phyloP scores from a whole-genome alignment of 1,140 invertebrate genomes.

The Chelonus insularis region DNA sequence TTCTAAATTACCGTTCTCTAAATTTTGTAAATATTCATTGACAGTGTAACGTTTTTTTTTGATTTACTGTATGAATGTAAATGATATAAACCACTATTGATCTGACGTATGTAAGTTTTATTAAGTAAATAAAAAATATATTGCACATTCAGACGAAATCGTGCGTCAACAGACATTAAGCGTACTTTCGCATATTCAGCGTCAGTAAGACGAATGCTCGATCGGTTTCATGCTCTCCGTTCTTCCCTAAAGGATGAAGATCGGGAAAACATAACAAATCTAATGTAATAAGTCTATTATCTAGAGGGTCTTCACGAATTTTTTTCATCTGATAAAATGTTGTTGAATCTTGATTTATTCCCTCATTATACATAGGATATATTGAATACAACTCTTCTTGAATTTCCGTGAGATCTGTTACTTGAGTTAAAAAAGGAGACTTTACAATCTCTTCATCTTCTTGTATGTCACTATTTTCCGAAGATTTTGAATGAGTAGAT shows the following conservation, averaged over 20 bases:
- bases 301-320: not conserved
- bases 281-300: conserved; percentile 1
- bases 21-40: conserved; percentile 14
- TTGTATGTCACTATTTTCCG: no score
- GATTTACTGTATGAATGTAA: conserved; percentile 30
- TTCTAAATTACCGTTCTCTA: conserved; percentile 10
- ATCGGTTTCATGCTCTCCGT: conserved; percentile 16
- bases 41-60: no score
- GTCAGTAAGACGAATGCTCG: no score
- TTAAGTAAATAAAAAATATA: no score
- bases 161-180: conserved; percentile 11
- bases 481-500: not conserved
- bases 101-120: no score
- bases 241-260: conserved; percentile 20
- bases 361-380: conserved; percentile 28
- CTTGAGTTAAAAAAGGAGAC: conserved; percentile 20
- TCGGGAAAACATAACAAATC: conserved; percentile 30
- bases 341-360: conserved; percentile 26
- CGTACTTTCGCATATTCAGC: conserved; percentile 17
- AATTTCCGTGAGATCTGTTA: conserved; percentile 3
- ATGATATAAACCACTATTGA: conserved; percentile 37
- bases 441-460: no score
- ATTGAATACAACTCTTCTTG: conserved; percentile 35
- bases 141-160: no score
- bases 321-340: conserved; percentile 15